phyloP scores from a whole-genome alignment of 2,888 invertebrate genomes.

The Acanthosepion lycidas region DNA sequence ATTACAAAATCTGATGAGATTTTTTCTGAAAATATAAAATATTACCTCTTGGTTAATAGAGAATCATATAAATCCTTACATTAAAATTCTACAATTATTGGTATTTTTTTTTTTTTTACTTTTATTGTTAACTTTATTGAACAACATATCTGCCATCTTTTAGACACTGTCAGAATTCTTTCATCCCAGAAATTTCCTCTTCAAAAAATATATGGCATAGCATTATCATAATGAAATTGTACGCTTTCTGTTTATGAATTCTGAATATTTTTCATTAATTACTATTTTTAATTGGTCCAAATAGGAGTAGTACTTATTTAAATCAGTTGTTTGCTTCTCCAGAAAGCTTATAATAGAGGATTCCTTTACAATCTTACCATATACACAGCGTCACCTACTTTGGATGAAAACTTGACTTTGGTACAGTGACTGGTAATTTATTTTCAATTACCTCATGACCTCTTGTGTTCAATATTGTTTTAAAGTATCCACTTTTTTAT shows the following conservation, averaged over 20 bases:
- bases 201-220: background rate
- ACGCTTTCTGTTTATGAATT: too few species aligned
- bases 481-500: background rate
- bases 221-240: background rate
- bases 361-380: background rate
- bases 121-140: background rate
- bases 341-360: background rate
- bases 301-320: background rate
- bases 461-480: background rate
- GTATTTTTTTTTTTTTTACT: background rate
- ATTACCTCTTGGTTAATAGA: background rate
- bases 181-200: background rate
- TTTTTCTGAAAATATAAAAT: background rate
- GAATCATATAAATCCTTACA: background rate
- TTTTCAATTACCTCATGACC: background rate
- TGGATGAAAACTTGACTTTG: background rate
- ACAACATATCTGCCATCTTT: background rate
- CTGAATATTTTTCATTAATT: background rate
- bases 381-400: background rate
- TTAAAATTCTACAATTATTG: background rate
- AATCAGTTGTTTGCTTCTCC: background rate
- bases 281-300: background rate
- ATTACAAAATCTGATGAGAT: background rate
- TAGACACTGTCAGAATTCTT: background rate
- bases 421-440: background rate